phyloP scores from a whole-genome alignment of 2,113 vertebrate species.

The Esox niger region DNA sequence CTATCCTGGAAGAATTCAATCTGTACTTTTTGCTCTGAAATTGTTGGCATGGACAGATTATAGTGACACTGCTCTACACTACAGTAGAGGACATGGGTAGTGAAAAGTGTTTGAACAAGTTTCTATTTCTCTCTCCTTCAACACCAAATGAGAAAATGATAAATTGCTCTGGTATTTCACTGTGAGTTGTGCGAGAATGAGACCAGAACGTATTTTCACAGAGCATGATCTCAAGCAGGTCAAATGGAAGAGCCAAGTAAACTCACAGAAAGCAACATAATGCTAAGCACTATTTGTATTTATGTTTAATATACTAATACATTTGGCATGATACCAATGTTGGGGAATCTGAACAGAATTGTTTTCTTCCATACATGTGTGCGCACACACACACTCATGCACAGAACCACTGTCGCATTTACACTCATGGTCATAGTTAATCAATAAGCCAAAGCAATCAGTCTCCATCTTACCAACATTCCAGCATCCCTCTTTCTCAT shows the following conservation, averaged over 20 bases:
- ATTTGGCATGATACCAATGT: neutral
- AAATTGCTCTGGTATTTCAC: conserved; percentile 20
- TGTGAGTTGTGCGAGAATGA: conserved; percentile 5
- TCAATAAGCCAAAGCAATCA: neutral
- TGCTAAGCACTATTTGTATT: neutral
- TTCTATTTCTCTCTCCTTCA: conserved; percentile 15
- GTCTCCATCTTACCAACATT: neutral
- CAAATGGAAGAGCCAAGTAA: neutral
- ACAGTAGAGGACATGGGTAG: conserved; percentile 2
- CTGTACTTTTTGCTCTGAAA: conserved; percentile 2
- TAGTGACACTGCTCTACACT: conserved; percentile 5
- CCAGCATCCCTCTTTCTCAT: neutral
- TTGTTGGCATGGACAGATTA: conserved; percentile 4
- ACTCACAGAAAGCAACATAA: neutral
- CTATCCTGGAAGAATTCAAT: neutral
- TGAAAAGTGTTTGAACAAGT: conserved; percentile 8
- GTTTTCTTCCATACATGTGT: neutral
- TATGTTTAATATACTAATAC: neutral
- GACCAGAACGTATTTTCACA: conserved; percentile 33
- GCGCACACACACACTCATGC: neutral
- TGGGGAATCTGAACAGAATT: neutral
- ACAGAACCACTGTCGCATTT: neutral
- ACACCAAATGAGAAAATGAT: conserved; percentile 20
- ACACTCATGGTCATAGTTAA: neutral
- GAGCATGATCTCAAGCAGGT: conserved; percentile 30